These are phyloP conservation scores for Chaetophractus vellerosus DNA, from an alignment of 2,797 vertebrate genomes.

Conservation along the genomic window DNA sequence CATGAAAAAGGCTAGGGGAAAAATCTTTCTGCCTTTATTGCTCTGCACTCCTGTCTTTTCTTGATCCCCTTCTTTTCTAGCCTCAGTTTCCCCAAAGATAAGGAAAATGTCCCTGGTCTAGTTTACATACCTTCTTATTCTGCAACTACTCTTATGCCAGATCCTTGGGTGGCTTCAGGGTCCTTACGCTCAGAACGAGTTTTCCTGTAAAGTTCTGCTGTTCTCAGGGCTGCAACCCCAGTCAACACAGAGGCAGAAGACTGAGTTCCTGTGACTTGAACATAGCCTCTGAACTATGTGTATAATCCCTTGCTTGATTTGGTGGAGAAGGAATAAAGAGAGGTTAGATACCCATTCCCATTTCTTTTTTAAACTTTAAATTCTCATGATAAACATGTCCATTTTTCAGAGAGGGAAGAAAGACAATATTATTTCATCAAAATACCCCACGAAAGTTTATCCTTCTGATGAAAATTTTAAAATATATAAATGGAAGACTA, in stretches of 20 bases:
- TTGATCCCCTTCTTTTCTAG: not conserved
- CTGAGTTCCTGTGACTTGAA: not conserved
- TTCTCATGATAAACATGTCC: slow-evolving; percentile 21
- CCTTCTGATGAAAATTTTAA: slow-evolving; percentile 58
- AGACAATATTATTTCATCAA: slow-evolving; percentile 50
- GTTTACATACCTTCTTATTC: not conserved
- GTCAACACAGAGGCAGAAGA: not conserved
- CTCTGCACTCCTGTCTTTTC: not conserved
- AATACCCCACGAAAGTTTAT: slow-evolving; percentile 58
- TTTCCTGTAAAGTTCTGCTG: not conserved
- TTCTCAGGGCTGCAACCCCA: not conserved
- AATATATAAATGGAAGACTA: not conserved
- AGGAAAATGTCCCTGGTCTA: not conserved
- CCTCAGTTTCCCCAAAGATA: not conserved
- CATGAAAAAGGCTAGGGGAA: not conserved
- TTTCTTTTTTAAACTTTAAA: slow-evolving; percentile 60
- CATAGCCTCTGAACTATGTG: not conserved
- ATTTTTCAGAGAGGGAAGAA: slow-evolving; percentile 29
- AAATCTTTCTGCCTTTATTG: not conserved
- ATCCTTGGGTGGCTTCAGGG: not conserved
- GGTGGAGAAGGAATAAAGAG: not conserved
- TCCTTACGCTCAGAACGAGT: no score
- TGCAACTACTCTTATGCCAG: not conserved
- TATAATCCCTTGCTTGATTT: slow-evolving; percentile 19
- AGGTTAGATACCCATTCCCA: slow-evolving; percentile 14